Conservation (phyloP, 2,888 invertebrate genomes). For the Luperina nickerlii region DNA sequence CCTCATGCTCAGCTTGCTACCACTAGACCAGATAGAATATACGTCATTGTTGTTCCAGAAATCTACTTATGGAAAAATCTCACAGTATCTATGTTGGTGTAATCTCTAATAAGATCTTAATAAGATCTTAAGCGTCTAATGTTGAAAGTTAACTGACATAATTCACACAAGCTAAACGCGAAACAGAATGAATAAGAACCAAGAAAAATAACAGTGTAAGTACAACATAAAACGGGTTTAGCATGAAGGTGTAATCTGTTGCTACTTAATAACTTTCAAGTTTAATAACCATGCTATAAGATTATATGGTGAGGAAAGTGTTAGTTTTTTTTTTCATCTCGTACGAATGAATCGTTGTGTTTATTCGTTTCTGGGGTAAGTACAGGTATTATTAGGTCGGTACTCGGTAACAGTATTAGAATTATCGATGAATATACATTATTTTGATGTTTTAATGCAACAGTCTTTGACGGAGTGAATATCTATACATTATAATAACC, state of each 20-base stretch:
- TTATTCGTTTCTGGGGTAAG: background rate
- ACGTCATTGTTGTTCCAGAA: background rate
- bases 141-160: conserved; percentile 53
- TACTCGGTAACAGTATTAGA: background rate
- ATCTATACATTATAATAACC: background rate
- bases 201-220: conserved; percentile 46
- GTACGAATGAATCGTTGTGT: conserved; percentile 3
- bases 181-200: conserved; percentile 40
- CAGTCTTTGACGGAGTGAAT: background rate
- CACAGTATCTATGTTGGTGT: background rate
- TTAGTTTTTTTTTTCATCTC: conserved; percentile 18
- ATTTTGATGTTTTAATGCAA: background rate
- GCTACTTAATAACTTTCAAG: conserved; percentile 61
- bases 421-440: background rate
- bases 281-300: conserved; percentile 57
- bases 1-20: background rate
- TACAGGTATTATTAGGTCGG: background rate
- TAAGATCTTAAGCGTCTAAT: conserved; percentile 16
- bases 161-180: conserved; percentile 52
- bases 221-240: conserved; percentile 48
- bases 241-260: conserved; percentile 48
- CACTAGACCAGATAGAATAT: background rate
- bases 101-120: conserved; percentile 20
- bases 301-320: conserved; percentile 48
- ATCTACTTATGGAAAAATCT: background rate